phyloP scores from a whole-genome alignment of 2,113 vertebrate species.

The Apus apus region DNA sequence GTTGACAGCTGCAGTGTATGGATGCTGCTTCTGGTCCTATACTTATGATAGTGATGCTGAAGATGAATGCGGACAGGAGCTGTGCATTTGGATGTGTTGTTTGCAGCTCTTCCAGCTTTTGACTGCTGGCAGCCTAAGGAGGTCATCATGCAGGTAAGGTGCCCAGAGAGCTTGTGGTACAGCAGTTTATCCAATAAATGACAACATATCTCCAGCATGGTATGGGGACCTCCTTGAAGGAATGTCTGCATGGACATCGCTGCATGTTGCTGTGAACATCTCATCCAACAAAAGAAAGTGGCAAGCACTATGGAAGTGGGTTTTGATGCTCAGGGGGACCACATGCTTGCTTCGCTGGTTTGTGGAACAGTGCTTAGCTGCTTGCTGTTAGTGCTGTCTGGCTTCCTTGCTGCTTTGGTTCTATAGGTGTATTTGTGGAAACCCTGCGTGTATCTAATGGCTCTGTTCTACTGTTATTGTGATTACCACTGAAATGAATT shows the following conservation, averaged over 20 bases:
- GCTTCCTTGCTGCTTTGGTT: not conserved
- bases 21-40: not conserved
- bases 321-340: not conserved
- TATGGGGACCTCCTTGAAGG: not conserved
- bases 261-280: not conserved
- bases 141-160: not conserved
- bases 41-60: not conserved
- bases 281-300: not conserved
- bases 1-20: not conserved
- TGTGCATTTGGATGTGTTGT: not conserved
- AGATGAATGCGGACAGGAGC: not conserved
- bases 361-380: not conserved
- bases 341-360: accelerated
- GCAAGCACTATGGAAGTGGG: not conserved
- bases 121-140: not conserved
- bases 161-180: not conserved
- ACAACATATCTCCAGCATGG: accelerated
- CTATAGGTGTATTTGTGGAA: not conserved
- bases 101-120: not conserved
- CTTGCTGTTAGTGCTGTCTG: not conserved
- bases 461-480: not conserved
- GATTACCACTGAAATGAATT: not conserved
- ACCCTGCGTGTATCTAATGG: not conserved
- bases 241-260: not conserved
- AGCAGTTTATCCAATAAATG: not conserved